Conservation (phyloP, 2,113 vertebrate species). For the Grammomys dolichurus region DNA sequence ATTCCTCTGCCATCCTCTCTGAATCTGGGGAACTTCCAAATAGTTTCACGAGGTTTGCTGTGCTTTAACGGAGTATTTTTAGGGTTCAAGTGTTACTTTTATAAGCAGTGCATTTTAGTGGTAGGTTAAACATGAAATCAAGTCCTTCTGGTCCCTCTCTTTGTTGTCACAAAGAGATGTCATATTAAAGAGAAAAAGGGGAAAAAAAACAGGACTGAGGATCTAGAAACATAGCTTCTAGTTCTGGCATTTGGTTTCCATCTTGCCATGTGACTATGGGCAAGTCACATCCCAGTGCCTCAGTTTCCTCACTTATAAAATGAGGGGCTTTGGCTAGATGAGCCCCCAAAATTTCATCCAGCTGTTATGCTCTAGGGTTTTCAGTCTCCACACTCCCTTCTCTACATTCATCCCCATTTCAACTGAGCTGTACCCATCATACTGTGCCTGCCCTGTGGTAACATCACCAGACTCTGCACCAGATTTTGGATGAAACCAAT, state of each 20-base stretch:
- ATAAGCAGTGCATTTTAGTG: slow-evolving; percentile 77
- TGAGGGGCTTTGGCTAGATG: slow-evolving; percentile 35
- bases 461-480: background rate
- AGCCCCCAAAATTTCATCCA: slow-evolving; percentile 31
- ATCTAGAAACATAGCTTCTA: background rate
- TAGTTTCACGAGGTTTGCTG: slow-evolving; percentile 76
- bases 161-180: slow-evolving; percentile 53
- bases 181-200: background rate
- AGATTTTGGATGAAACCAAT: background rate
- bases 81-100: slow-evolving; percentile 80
- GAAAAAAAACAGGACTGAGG: background rate
- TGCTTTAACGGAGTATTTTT: slow-evolving; percentile 82
- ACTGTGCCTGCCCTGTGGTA: background rate
- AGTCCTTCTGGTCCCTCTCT: slow-evolving; percentile 57
- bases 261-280: background rate
- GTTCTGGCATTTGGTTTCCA: slow-evolving; percentile 47
- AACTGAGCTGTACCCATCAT: background rate
- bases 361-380: slow-evolving; percentile 15
- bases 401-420: background rate
- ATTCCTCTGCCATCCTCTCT: background rate
- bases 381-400: background rate
- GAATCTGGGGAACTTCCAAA: slow-evolving; percentile 61
- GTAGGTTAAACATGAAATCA: slow-evolving; percentile 41
- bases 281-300: slow-evolving; percentile 23
- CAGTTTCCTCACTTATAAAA: slow-evolving; percentile 50